Base-by-base conservation (phyloP, 2,113 vertebrate species). In the Aphelocoma coerulescens region DNA sequence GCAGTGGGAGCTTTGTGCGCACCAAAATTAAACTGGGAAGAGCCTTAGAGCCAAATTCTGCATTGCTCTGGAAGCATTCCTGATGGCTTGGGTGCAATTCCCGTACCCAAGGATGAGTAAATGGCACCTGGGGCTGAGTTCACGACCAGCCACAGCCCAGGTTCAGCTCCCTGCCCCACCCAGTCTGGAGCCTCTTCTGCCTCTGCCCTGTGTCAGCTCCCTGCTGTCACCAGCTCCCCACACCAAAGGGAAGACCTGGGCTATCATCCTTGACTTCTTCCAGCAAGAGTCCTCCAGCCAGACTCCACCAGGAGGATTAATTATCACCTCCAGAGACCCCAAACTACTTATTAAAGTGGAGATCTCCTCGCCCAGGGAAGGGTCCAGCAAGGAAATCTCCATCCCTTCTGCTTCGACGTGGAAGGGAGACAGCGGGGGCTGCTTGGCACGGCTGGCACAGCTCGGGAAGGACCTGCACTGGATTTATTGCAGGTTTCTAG, bases 321-420 rank as follows among this genome's bases (percentile, higher is more conserved):
- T 41, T 39, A 23, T 26, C 79, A 37, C 59, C 51, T 54, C 63
- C 66, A 16, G 67, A 75, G 41, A 24, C 37, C 44, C 44, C 44
- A 30, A 16, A 27, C 16, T 30, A 11, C 13, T 32, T 1, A 8
- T 15, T 26, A 7, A 62, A 88, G 28, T 1, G 14, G 23, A 32
- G 63, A 20, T 16, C 1, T 18, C 48, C 37, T 35, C 6, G 4
- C 20, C 28, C 26, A 32, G 75, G 22, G n/a, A 51, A 51, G 6
- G 7, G 19, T 19, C 11, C 21, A 3, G 46, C 61, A 16, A 57
- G 24, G 49, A 23, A 10, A 43, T 23, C 26, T 10, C 49, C 2
- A 1, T 30, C 86, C 59, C 15, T 32, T 33, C 73, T 1, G 1
- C 46, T 46, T 20, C 2, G 0, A 5, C 0, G 0, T 1, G 3